Evolutionary conservation across 2,113 vertebrate genomes (phyloP), one percentile per base, ranked within the genome.

Genomic region (Cebus imitator): DNA sequence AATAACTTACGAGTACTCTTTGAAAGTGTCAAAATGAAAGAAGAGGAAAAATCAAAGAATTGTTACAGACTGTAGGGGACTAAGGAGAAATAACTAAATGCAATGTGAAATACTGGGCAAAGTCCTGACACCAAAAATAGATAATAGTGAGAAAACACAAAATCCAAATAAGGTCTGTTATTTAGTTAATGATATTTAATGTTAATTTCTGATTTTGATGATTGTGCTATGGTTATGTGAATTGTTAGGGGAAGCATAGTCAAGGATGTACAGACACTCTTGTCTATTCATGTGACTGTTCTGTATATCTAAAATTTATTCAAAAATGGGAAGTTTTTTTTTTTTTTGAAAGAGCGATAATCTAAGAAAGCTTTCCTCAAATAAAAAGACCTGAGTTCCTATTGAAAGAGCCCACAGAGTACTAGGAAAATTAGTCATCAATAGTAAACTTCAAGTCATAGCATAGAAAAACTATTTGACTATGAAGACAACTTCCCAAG

Each of bases 231-330:
- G 66, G 52, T 40, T 78, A 12, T 78, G 23, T 79, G 50, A 85
- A 8, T 61, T 61, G 12, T 61, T 66, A 86, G 25, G 48, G 6
- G 21, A 21, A 88, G 43, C 55, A 66, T 21, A 84, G 43, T 45
- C 14, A 95, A 57, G 45, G 68, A 40, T 82, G n/a, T 27, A 13
- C 75, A 72, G 93, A 66, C 72, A 83, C 20, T 40, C 11, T 50
- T 4, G 50, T 52, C 50, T 68, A 52, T 50, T 75, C 20, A 37
- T 78, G 16, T 17, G n/a, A 32, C 17, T 95, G 57, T 82, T 50
- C 35, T 73, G 7, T 66, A 96, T 64, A 40, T 94, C n/a, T 93
- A 55, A 93, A 94, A 40, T 84, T 32, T 61, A 68, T 85, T 80
- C n/a, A 35, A 75, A 97, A 85, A 88, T 88, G 17, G 50, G 8